These are phyloP conservation scores for Zaprionus bogoriensis DNA, from an alignment of 2,888 invertebrate species.

Conservation along the genomic window DNA sequence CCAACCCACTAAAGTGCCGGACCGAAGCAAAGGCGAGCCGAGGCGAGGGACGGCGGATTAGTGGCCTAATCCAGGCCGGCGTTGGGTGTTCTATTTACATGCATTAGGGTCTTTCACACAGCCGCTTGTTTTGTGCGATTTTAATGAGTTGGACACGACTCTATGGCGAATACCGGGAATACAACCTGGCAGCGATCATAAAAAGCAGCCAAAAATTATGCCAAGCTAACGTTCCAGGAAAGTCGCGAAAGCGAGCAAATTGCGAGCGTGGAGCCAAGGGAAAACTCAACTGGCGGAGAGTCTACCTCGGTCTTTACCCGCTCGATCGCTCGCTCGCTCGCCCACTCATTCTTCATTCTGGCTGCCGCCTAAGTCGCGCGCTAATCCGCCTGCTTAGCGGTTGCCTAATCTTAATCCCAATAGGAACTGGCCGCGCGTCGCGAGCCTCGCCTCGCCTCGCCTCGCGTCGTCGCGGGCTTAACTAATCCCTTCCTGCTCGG, in stretches of 20 bases:
- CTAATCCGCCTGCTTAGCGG: slow-evolving; percentile 56
- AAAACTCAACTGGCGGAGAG: too few species aligned
- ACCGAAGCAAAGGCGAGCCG: neutral
- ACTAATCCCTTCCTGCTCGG: slow-evolving; percentile 56
- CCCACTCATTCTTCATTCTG: neutral
- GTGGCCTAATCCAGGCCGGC: slow-evolving; percentile 50
- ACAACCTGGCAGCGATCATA: slow-evolving; percentile 27
- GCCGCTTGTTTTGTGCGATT: slow-evolving; percentile 49
- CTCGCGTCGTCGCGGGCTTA: slow-evolving; percentile 16
- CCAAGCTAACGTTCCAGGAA: slow-evolving; percentile 13
- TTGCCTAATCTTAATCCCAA: slow-evolving; percentile 63
- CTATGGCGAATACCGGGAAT: slow-evolving; percentile 12
- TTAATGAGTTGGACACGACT: slow-evolving; percentile 31
- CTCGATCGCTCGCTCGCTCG: neutral
- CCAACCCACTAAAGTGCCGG: slow-evolving; percentile 53
- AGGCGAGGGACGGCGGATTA: slow-evolving; percentile 47
- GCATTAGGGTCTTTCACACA: slow-evolving; percentile 36
- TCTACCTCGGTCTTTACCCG: neutral
- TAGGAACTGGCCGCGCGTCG: slow-evolving; percentile 41
- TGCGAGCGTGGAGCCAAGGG: neutral
- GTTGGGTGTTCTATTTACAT: slow-evolving; percentile 52
- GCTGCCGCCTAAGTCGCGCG: neutral
- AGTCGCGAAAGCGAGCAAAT: neutral
- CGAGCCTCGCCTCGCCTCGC: neutral
- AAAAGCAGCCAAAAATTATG: slow-evolving; percentile 23